Evolutionary conservation across 2,888 invertebrate species (phyloP), one percentile per base, ranked within the genome.

Genomic region (Nezara viridula): DNA sequence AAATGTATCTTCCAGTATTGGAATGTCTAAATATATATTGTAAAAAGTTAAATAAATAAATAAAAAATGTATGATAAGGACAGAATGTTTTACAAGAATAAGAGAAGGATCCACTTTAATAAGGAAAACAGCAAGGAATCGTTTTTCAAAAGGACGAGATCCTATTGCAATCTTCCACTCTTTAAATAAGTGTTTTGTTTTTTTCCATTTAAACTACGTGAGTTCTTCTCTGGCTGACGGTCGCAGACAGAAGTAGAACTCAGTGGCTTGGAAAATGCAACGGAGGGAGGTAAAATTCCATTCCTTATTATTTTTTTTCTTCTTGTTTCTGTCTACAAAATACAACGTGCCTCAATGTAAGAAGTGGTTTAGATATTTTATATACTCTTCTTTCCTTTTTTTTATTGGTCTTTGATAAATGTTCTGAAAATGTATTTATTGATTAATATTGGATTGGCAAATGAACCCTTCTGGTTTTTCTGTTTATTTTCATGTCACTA

Each of bases 111-210:
- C 66, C 66, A 37, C 19, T 73, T 73, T 60, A 60, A 73, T 32
- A 37, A 73, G 14, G 32, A 73, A 73, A 73, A 47, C 12, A 37
- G 44, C 5, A 24, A 44, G 14, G 12, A 44, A 44, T 81, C n/a
- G 44, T 44, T 81, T 81, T 47, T 24, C 44, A 81, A 81, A 47
- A 81, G 44, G 81, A 81, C 40, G 16, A 44, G 44, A 40, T 81
- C n/a, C 81, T 24, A 81, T 81, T 81, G 44, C 44, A 81, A 81
- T 47, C 24, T 81, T 81, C 81, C 16, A 44, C 81, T 81, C 40
- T 81, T 81, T 81, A 81, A 81, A 40, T 81, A 81, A 81, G 44
- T 81, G 81, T 81, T 81, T 81, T 81, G 81, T 81, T 81, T 81
- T 44, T 81, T 81, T 81, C 66, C 81, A 81, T 81, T 81, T 81